Base-by-base conservation (phyloP, 2,888 invertebrate species). In the Tetheella fluctuosa region DNA sequence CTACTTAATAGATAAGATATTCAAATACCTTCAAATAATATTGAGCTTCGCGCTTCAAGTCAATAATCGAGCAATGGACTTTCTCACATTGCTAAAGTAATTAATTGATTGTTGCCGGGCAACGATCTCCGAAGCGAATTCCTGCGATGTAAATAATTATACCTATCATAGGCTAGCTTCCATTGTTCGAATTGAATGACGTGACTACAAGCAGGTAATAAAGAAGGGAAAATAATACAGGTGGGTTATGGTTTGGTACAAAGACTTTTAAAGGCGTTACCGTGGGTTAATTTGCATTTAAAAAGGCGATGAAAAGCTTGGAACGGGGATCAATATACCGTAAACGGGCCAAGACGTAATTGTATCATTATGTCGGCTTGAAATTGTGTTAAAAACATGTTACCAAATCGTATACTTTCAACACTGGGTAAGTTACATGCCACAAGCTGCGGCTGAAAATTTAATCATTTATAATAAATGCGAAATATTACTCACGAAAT, bases 281-380 rank as follows among this genome's bases (percentile, higher is more conserved):
- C 67, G 69, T 73, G 66, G 65, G 61, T 70, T 76, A 77, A 87
- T 87, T 88, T 87, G 81, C 86, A 87, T 86, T 76, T 77, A 79
- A 82, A 85, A 83, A 82, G 81, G 67, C 77, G 69, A 74, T 81
- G 74, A 77, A 82, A 80, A 74, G 70, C 72, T 75, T 70, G 62
- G 65, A 61, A 68, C 62, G 61, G 66, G 67, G 77, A 84, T 84
- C 81, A 76, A 84, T 79, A 76, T 77, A 74, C 64, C 28, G 66
- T 76, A 74, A 77, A 77, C 71, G 74, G 70, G 67, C 65, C 69
- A 70, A 63, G 60, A 66, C 67, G 65, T 66, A 67, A 69, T 73
- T 75, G 69, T 62, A 62, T 68, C 62, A 65, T 68, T 60, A 60
- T 65, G 66, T 65, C 58, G 64, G 61, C 53, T 61, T 58, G 62